Conservation (phyloP, 2,113 vertebrate genomes). For the Thomomys bottae region DNA sequence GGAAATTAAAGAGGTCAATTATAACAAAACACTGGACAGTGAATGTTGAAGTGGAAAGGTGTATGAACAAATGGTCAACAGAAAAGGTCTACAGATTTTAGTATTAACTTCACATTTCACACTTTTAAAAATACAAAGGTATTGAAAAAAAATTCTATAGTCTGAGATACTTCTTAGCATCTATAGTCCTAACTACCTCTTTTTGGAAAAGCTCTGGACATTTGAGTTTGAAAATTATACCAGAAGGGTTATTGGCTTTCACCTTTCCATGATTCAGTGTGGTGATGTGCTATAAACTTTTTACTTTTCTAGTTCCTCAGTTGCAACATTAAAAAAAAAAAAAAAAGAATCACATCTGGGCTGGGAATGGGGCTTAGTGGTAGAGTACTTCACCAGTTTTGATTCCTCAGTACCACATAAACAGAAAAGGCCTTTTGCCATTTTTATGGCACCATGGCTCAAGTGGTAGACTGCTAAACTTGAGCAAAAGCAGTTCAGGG, state of each 20-base stretch:
- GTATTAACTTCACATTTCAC: conserved; percentile 17
- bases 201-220: background rate
- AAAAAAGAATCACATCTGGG: background rate
- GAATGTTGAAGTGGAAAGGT: background rate
- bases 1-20: background rate
- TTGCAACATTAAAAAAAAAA: background rate
- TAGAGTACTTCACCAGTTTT: too few species aligned
- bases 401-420: too few species aligned
- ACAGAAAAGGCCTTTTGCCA: too few species aligned
- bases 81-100: background rate
- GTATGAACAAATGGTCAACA: background rate
- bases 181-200: background rate
- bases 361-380: too few species aligned
- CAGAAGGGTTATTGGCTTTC: background rate
- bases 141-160: background rate
- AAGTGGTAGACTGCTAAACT: too few species aligned
- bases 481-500: too few species aligned
- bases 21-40: background rate
- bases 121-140: background rate
- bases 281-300: background rate
- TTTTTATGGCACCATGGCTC: too few species aligned
- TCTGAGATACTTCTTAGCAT: background rate
- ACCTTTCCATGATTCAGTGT: background rate
- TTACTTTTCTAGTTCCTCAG: conserved; percentile 25
- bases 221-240: background rate